These are phyloP conservation scores for Coenonympha glycerion DNA, from an alignment of 2,888 invertebrate species.

Conservation along the genomic window DNA sequence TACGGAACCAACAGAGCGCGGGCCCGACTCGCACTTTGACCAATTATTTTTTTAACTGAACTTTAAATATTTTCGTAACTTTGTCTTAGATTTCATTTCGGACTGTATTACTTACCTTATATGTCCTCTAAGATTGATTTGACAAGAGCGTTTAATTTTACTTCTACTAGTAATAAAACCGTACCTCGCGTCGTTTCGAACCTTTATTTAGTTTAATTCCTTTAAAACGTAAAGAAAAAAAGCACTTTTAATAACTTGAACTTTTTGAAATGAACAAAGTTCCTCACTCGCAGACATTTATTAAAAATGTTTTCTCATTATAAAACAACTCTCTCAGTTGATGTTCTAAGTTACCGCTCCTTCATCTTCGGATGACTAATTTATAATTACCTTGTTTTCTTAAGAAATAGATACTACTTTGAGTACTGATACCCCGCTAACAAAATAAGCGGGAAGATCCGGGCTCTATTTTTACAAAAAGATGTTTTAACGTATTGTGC, in stretches of 20 bases:
- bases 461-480: background rate
- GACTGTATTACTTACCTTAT: too few species aligned
- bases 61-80: too few species aligned
- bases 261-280: background rate
- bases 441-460: background rate
- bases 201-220: too few species aligned
- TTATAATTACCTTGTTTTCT: constrained; percentile 12
- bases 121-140: too few species aligned
- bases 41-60: too few species aligned
- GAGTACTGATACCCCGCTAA: background rate
- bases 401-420: background rate
- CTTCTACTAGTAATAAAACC: too few species aligned
- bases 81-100: too few species aligned
- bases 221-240: background rate
- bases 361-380: constrained; percentile 7
- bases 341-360: background rate
- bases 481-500: too few species aligned
- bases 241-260: background rate
- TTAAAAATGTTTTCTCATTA: background rate
- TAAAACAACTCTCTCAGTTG: background rate
- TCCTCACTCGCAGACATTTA: background rate
- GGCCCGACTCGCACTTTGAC: too few species aligned
- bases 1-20: too few species aligned
- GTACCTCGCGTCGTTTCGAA: too few species aligned
- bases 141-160: too few species aligned